Base-by-base conservation (phyloP, 2,888 invertebrate species). In the Theretra japonica region DNA sequence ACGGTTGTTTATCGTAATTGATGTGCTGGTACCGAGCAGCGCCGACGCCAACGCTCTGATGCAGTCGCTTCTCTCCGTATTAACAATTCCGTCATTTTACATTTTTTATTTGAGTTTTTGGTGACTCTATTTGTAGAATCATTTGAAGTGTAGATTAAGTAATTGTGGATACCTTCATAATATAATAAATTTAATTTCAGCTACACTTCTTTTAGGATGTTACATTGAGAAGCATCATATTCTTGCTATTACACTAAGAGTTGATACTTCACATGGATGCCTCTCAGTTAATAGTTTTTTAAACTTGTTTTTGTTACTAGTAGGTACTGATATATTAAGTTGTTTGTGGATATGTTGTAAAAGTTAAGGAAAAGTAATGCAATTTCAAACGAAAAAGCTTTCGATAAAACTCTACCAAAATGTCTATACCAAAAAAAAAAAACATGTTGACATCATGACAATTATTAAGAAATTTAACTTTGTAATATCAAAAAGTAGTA, bases 1-100 rank as follows among this genome's bases (percentile, higher is more conserved):
- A 83, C 84, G 85, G 80, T 75, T 73, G 77, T 70, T 78, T 77
- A 74, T 74, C 73, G 79, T 83, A 80, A 85, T 83, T 80, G 83
- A 85, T 84, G 82, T 56, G 56, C 60, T 62, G 25, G 41, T 41
- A 60, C 33, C 33, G 23, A 41, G 41, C 65, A 23, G 30, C 28
- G 11, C 30, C 21, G 48, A 41, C 23, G 65, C 48, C 48, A 65
- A n/a, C 33, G 33, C 48, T 30, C 25, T 48, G 41, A 65, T 41
- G n/a, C 65, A 48, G 65, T 48, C 33, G 62, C 33, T 48, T 41
- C 15, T 17, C 8, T 15, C 23, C 15, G 58, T 4, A 41, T 48
- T 23, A 25, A 65, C 65, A 15, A 23, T 65, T 48, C 25, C 11
- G 33, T 23, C 21, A 65, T 21, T 65, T 65, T 11, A 25, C 28